phyloP scores from a whole-genome alignment of 2,888 invertebrate species.

The Himalopsyche kuldschensis region DNA sequence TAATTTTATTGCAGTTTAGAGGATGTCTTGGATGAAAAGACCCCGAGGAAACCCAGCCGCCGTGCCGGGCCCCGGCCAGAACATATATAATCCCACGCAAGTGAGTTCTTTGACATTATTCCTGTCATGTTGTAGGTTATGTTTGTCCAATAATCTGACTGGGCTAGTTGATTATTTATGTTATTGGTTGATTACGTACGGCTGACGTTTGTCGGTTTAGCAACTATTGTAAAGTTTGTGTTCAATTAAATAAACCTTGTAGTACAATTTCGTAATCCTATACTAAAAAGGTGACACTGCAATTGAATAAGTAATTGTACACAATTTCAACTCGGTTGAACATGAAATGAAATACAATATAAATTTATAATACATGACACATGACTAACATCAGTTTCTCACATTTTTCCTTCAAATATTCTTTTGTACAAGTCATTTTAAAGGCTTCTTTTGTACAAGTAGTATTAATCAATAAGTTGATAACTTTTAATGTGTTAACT shows the following conservation, averaged over 20 bases:
- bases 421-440: too few relatives aligned
- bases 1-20: slow-evolving; percentile 49
- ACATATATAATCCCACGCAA: slow-evolving; percentile 48
- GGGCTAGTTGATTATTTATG: not conserved
- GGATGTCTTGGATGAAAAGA: slow-evolving; percentile 59
- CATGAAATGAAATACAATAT: too few relatives aligned
- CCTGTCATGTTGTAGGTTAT: slow-evolving; percentile 25
- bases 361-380: too few relatives aligned
- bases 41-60: slow-evolving; percentile 46
- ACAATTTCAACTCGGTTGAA: too few relatives aligned
- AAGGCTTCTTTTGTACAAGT: too few relatives aligned
- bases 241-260: not conserved
- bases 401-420: too few relatives aligned
- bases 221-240: not conserved
- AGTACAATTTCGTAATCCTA: not conserved
- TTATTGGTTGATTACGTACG: not conserved
- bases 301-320: too few relatives aligned
- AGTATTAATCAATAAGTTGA: too few relatives aligned
- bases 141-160: slow-evolving; percentile 14
- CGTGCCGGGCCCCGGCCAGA: slow-evolving; percentile 43
- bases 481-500: too few relatives aligned
- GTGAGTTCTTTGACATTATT: slow-evolving; percentile 50
- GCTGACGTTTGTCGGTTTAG: not conserved
- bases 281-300: too few relatives aligned
- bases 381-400: too few relatives aligned